phyloP scores from a whole-genome alignment of 2,888 invertebrate species.

The Heliconius ismenius region DNA sequence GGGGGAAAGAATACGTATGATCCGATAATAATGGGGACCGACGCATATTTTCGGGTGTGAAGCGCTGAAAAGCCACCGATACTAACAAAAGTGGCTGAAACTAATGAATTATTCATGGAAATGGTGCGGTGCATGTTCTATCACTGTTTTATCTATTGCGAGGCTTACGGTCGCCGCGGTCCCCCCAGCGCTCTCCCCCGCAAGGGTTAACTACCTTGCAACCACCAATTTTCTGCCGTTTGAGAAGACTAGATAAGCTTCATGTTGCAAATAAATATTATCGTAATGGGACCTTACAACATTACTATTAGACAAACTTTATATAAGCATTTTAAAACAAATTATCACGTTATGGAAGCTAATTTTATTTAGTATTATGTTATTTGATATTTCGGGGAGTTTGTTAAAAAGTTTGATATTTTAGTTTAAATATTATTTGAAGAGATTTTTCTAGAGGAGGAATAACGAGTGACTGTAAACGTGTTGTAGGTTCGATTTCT shows the following conservation, averaged over 20 bases:
- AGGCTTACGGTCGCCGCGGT: constrained; percentile 58
- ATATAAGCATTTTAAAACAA: constrained; percentile 18
- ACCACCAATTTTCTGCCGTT: constrained; percentile 75
- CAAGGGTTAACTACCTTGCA: constrained; percentile 79
- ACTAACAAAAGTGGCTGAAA: constrained; percentile 82
- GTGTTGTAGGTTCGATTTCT: too few relatives aligned
- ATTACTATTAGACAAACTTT: constrained; percentile 63
- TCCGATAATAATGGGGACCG: constrained; percentile 75
- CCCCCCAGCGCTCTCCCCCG: constrained; percentile 51
- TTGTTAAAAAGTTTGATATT: too few relatives aligned
- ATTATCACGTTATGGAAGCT: neutral
- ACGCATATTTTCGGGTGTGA: constrained; percentile 79
- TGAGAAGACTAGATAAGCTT: constrained; percentile 77
- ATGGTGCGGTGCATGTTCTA: constrained; percentile 82
- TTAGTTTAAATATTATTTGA: too few relatives aligned
- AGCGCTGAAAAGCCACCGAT: constrained; percentile 81
- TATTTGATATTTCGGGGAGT: neutral
- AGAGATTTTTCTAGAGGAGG: too few relatives aligned
- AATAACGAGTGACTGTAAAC: too few relatives aligned
- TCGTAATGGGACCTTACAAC: constrained; percentile 68
- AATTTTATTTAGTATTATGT: neutral
- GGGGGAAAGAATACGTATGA: constrained; percentile 60
- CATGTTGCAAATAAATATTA: constrained; percentile 75
- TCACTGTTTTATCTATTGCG: constrained; percentile 83
- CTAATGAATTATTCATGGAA: constrained; percentile 82